phyloP scores from a whole-genome alignment of 2,888 invertebrate genomes.

The Melanostoma scalare region DNA sequence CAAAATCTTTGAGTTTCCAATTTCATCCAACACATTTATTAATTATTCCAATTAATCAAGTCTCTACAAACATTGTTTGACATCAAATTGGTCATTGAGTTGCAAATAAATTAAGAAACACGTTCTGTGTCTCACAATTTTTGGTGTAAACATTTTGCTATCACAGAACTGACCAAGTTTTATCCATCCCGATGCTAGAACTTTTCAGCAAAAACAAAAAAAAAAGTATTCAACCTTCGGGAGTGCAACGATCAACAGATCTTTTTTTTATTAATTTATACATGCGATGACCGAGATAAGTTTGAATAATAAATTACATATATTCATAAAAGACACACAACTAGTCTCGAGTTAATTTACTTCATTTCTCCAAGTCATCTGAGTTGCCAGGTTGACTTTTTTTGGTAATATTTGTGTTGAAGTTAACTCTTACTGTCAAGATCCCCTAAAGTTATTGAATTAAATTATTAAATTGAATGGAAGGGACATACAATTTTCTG shows the following conservation, averaged over 20 bases:
- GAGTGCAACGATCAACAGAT: slow-evolving; percentile 14
- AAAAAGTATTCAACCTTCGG: slow-evolving; percentile 12
- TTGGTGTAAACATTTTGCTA: too few species aligned
- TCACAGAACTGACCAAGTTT: too few species aligned
- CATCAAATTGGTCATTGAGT: too few species aligned
- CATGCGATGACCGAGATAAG: slow-evolving; percentile 20
- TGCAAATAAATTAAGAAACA: too few species aligned
- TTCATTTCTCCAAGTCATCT: neutral
- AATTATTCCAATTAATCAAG: neutral
- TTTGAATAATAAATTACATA: slow-evolving; percentile 1
- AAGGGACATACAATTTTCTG: too few species aligned
- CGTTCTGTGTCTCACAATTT: too few species aligned
- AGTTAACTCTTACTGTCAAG: too few species aligned
- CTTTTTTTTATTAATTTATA: slow-evolving; percentile 2
- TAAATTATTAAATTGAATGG: too few species aligned
- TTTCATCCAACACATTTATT: neutral
- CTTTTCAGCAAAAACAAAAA: neutral
- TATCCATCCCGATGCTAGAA: neutral
- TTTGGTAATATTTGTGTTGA: neutral
- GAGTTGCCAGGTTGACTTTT: slow-evolving; percentile 6
- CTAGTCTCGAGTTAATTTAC: slow-evolving; percentile 6
- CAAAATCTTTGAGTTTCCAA: neutral
- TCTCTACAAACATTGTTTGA: too few species aligned
- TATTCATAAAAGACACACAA: slow-evolving; percentile 13
- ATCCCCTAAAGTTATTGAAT: too few species aligned